phyloP scores from a whole-genome alignment of 2,113 vertebrate species.

The Jacana jacana region DNA sequence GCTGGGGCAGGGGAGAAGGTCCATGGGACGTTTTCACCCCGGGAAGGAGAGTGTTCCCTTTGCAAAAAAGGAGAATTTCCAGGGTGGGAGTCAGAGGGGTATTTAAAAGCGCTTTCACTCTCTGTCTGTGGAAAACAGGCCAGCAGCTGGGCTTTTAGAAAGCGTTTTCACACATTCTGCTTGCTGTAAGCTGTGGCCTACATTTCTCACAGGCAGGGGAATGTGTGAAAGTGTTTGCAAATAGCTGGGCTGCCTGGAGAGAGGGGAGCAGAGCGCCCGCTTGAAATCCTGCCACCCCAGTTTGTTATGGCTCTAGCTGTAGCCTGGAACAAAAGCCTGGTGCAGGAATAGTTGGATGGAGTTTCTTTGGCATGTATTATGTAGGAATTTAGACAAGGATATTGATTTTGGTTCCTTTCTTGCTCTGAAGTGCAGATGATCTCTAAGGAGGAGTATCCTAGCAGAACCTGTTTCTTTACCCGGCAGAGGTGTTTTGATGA shows the following conservation, averaged over 20 bases:
- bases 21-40: not conserved
- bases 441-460: not conserved
- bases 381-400: not conserved
- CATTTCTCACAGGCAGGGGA: constrained; percentile 20
- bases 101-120: not conserved
- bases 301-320: not conserved
- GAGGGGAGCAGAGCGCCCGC: not conserved
- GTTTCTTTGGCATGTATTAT: not conserved
- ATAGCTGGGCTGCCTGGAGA: constrained; percentile 31
- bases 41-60: not conserved
- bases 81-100: not conserved
- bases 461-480: not conserved
- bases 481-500: not conserved
- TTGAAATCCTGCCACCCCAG: not conserved
- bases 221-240: constrained; percentile 49
- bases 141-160: constrained; percentile 23
- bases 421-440: not conserved
- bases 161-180: constrained; percentile 16
- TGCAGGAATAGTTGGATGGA: not conserved
- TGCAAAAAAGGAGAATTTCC: not conserved
- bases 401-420: not conserved
- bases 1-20: not conserved
- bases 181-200: constrained; percentile 11
- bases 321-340: not conserved
- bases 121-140: not conserved